Base-by-base conservation (phyloP, 2,888 invertebrate species). In the Ornithoptera alexandrae region DNA sequence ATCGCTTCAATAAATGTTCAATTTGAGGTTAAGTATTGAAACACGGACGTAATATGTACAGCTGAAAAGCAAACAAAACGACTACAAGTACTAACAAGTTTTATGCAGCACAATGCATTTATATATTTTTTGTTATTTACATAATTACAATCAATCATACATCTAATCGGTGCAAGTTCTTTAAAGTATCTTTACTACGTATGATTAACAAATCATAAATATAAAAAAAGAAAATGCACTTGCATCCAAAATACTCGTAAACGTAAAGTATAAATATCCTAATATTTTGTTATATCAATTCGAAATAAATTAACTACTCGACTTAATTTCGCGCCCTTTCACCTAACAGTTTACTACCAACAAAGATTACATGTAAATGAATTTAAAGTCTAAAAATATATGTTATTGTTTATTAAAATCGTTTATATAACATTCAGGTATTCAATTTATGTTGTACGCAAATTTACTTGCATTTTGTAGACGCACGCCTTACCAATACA, bases 401-500 rank as follows among this genome's bases (percentile, higher is more conserved):
- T 67, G 15, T 62, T 20, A 17, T 7, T 22, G 39, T 67, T 56
- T 63, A 46, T 30, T 59, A 42, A 30, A 62, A 53, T 50, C 62
- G 58, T 65, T 53, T 39, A 50, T 59, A 50, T 20, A 42, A n/a
- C 18, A 63, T 39, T 46, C 53, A 10, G 17, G n/a, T 56, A 30
- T 42, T 58, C 67, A 30, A 57, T 71, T 65, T 59, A 65, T 59
- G 65, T 78, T 77, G 77, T 78, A 82, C 78, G 73, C 74, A 78
- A 79, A 79, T 82, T 80, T 80, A 82, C 79, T 83, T 81, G 76
- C 82, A 82, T 72, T 76, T 73, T 85, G 84, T 86, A 89, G 90
- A 90, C 90, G 90, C 91, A 88, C 90, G 92, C 92, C 92, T 92
- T 92, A 92, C 92, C 92, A 84, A 86, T 83, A 85, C 78, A 90